phyloP scores from a whole-genome alignment of 2,113 vertebrate species.

The Notechis scutatus region DNA sequence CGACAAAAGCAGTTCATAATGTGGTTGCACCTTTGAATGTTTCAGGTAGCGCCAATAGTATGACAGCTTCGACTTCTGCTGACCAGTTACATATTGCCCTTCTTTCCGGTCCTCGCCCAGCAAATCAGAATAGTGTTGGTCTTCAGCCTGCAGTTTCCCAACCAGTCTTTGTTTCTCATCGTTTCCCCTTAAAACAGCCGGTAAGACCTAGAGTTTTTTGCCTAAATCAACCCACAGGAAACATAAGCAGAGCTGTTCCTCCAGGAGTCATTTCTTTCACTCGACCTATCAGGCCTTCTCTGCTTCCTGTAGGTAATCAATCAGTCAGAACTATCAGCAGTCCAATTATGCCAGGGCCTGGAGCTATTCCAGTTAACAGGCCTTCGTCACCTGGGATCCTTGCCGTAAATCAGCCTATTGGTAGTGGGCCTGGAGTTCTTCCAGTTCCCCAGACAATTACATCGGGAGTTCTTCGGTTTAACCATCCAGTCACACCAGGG shows the following conservation, averaged over 20 bases:
- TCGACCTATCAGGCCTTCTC: constrained; percentile 52
- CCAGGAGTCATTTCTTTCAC: constrained; percentile 63
- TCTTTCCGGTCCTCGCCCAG: constrained; percentile 69
- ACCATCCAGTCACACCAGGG: constrained; percentile 67
- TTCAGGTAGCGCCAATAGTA: constrained; percentile 55
- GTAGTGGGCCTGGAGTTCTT: constrained; percentile 51
- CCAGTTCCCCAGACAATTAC: constrained; percentile 67
- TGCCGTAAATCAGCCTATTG: constrained; percentile 60
- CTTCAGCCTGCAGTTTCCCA: constrained; percentile 63
- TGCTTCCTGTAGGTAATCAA: constrained; percentile 64
- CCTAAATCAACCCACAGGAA: constrained; percentile 63
- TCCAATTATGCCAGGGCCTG: constrained; percentile 48
- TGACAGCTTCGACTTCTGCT: constrained; percentile 44
- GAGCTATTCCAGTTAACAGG: constrained; percentile 57
- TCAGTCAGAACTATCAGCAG: constrained; percentile 55
- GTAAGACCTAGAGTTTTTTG: constrained; percentile 63
- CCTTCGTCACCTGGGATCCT: constrained; percentile 62
- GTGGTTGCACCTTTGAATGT: constrained; percentile 33
- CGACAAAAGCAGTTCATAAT: constrained; percentile 46
- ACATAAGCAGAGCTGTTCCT: constrained; percentile 61
- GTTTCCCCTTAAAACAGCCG: constrained; percentile 71
- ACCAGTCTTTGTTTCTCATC: constrained; percentile 67
- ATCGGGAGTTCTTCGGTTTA: constrained; percentile 70
- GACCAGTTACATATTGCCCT: constrained; percentile 66
- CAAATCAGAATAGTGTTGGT: constrained; percentile 63